phyloP scores from a whole-genome alignment of 2,797 vertebrate species.

The Rhincodon typus region DNA sequence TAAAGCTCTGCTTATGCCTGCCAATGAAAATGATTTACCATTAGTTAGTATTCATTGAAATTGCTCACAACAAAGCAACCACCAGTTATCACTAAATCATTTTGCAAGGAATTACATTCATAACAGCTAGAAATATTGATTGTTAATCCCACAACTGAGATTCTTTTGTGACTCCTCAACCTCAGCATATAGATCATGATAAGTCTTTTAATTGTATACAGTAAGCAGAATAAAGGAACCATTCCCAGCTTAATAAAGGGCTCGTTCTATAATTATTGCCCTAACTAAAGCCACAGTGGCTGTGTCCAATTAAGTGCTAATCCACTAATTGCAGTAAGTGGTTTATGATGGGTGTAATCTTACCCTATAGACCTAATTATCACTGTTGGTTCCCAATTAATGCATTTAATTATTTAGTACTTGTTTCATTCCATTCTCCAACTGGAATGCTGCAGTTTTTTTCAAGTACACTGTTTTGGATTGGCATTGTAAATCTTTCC shows the following conservation, averaged over 20 bases:
- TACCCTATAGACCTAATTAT: slow-evolving; percentile 93
- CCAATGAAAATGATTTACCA: not conserved
- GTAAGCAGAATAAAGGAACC: not conserved
- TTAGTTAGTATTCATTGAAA: slow-evolving; percentile 20
- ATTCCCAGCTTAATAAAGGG: not conserved
- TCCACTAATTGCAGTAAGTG: slow-evolving; percentile 72
- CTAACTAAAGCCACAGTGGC: slow-evolving; percentile 24
- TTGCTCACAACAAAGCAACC: slow-evolving; percentile 2
- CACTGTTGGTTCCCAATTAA: slow-evolving; percentile 92
- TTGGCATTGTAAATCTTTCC: not conserved
- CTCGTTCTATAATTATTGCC: slow-evolving; percentile 30
- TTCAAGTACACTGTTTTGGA: not conserved
- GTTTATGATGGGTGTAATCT: slow-evolving; percentile 83
- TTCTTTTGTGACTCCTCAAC: not conserved
- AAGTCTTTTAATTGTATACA: slow-evolving; percentile 18
- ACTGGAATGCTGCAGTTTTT: not conserved
- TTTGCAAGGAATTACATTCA: not conserved
- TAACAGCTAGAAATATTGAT: slow-evolving; percentile 22
- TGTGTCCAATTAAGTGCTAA: slow-evolving; percentile 61
- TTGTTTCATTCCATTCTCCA: slow-evolving; percentile 72
- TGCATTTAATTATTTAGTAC: slow-evolving; percentile 86
- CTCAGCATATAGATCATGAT: not conserved
- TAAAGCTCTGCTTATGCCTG: not conserved
- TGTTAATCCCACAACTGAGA: not conserved
- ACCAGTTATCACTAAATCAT: not conserved